phyloP scores from a whole-genome alignment of 1,140 invertebrate genomes.

The Akabosia matsudoensis region DNA sequence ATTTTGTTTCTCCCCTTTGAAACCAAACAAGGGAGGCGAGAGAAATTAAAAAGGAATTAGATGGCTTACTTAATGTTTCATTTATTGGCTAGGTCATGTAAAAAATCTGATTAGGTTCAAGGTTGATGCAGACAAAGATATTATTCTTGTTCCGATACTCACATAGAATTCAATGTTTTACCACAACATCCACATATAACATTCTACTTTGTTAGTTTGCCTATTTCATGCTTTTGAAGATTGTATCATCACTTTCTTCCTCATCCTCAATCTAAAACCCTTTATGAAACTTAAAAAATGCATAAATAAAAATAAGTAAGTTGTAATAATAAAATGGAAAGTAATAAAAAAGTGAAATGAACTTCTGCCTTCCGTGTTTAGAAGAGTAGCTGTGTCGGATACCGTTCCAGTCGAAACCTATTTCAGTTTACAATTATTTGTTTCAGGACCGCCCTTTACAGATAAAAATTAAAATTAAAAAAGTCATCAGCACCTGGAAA shows the following conservation, averaged over 20 bases:
- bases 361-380: neutral
- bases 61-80: conserved; percentile 16
- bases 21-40: neutral
- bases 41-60: conserved; percentile 21
- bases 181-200: neutral
- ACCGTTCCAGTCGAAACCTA: neutral
- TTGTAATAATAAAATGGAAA: neutral
- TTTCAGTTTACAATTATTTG: conserved; percentile 6
- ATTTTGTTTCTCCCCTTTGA: neutral
- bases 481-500: conserved; percentile 18
- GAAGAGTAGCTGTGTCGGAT: neutral
- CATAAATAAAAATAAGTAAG: conserved; percentile 13
- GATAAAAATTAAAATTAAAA: conserved; percentile 16
- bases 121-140: too few relatives aligned
- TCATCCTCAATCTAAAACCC: neutral
- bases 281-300: neutral
- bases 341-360: conserved; percentile 19
- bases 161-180: too few relatives aligned
- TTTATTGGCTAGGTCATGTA: conserved; percentile 20
- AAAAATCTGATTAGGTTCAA: neutral
- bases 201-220: conserved; percentile 9
- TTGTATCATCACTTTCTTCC: conserved; percentile 15
- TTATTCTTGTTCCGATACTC: too few relatives aligned
- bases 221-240: neutral
- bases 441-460: conserved; percentile 9